Conservation (phyloP, 2,797 vertebrate species). For the Fringilla coelebs region DNA sequence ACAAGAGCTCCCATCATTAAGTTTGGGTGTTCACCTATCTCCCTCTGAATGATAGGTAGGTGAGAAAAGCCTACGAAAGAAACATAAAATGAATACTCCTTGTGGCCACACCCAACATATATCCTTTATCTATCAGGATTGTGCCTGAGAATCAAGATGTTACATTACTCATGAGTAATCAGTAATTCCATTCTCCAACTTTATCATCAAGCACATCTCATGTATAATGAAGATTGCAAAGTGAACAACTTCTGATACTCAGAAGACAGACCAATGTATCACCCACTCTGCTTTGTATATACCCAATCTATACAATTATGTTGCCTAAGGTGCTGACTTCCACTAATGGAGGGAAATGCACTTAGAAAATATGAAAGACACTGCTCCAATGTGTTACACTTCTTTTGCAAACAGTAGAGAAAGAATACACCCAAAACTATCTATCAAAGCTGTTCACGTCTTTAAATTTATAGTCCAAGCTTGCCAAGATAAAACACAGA, state of each 20-base stretch:
- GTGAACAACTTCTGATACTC: background rate
- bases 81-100: background rate
- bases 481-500: background rate
- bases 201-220: background rate
- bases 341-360: background rate
- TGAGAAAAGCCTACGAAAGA: background rate
- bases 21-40: background rate
- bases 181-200: accelerated
- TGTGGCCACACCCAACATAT: accelerated
- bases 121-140: background rate
- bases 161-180: background rate
- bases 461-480: background rate
- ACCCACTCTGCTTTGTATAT: background rate
- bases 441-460: background rate
- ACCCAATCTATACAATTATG: background rate
- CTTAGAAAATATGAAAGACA: background rate
- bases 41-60: background rate
- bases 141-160: background rate
- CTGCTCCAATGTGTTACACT: background rate
- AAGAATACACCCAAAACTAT: background rate
- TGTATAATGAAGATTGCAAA: background rate
- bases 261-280: background rate
- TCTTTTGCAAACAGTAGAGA: background rate
- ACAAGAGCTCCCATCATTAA: background rate
- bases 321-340: background rate